A percentile compares a stretch with the other conserved stretches of the same genome.
These are phyloP conservation scores for Eolophus roseicapilla DNA, from an alignment of 2,113 vertebrate species.

Conservation along the genomic window DNA sequence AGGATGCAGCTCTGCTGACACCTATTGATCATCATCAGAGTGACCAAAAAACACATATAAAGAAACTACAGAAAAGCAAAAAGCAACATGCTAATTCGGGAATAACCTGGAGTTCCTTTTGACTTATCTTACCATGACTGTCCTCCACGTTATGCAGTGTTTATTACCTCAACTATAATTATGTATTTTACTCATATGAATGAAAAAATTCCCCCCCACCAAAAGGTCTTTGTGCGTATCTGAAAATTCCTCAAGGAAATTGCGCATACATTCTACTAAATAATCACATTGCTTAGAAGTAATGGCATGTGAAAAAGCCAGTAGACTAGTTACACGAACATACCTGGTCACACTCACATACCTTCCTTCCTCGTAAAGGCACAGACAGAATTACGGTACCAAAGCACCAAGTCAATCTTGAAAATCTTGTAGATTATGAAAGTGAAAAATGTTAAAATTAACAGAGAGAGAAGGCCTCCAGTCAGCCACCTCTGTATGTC, in stretches of 20 bases:
- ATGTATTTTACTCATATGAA: background rate
- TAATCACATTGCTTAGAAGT: background rate
- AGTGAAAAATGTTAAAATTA: constrained; percentile 59
- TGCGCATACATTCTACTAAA: background rate
- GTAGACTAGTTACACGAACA: background rate
- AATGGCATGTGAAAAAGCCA: background rate
- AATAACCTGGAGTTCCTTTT: background rate
- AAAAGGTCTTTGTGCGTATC: background rate
- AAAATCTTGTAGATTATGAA: constrained; percentile 79
- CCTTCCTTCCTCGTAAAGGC: constrained; percentile 77
- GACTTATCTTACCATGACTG: background rate
- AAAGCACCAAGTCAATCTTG: constrained; percentile 87
- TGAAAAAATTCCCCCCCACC: background rate
- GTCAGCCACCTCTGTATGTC: constrained; percentile 65
- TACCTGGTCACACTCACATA: constrained; percentile 50
- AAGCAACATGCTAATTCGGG: background rate
- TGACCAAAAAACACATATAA: background rate
- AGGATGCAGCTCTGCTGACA: constrained; percentile 61
- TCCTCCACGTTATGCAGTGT: background rate
- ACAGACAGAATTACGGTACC: constrained; percentile 76
- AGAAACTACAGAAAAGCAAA: background rate
- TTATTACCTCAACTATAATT: background rate
- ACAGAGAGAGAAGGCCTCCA: constrained; percentile 56
- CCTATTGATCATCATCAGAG: constrained; percentile 21
- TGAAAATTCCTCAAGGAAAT: background rate